Percentiles rank a stretch among this genome's conserved stretches.
Evolutionary conservation across 2,888 invertebrate species (phyloP).

Genomic region (Lepidonotus clava): DNA sequence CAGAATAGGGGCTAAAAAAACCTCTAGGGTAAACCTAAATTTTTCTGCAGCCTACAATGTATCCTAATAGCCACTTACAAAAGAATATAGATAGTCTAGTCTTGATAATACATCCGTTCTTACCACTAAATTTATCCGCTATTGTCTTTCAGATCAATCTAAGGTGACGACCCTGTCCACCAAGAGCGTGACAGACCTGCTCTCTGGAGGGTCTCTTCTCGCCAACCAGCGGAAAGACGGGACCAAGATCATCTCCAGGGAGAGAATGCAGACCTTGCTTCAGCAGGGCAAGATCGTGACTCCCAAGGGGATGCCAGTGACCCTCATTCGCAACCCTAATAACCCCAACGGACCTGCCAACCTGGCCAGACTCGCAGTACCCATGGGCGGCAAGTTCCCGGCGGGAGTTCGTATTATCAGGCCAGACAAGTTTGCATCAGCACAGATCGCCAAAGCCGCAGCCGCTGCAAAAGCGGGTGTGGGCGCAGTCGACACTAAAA

Average conservation of each 20-base stretch:
- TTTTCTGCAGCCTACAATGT: too few relatives aligned
- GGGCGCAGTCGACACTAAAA: constrained; percentile 6
- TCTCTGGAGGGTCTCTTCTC: constrained; percentile 41
- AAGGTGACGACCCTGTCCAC: not conserved
- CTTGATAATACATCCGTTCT: too few relatives aligned
- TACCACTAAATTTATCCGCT: too few relatives aligned
- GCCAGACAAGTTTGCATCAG: constrained; percentile 49
- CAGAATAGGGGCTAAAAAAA: too few relatives aligned
- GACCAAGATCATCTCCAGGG: constrained; percentile 40
- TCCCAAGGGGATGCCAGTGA: constrained; percentile 29
- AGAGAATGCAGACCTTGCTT: constrained; percentile 35
- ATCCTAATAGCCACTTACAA: too few relatives aligned
- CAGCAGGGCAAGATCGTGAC: constrained; percentile 34
- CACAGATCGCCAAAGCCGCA: constrained; percentile 29
- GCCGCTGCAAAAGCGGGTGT: constrained; percentile 27
- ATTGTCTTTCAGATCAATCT: constrained; percentile 4
- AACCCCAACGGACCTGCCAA: not conserved
- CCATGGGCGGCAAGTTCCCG: constrained; percentile 1
- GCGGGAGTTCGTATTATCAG: constrained; percentile 43
- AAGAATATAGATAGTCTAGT: too few relatives aligned
- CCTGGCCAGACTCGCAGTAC: not conserved
- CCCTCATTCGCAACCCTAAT: constrained; percentile 40
- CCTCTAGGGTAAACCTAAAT: too few relatives aligned
- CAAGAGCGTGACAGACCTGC: constrained; percentile 36
- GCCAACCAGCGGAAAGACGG: not conserved